Percentiles rank a stretch among this genome's conserved stretches.
phyloP scores from a whole-genome alignment of 1,140 invertebrate genomes.

The Idris sp. region DNA sequence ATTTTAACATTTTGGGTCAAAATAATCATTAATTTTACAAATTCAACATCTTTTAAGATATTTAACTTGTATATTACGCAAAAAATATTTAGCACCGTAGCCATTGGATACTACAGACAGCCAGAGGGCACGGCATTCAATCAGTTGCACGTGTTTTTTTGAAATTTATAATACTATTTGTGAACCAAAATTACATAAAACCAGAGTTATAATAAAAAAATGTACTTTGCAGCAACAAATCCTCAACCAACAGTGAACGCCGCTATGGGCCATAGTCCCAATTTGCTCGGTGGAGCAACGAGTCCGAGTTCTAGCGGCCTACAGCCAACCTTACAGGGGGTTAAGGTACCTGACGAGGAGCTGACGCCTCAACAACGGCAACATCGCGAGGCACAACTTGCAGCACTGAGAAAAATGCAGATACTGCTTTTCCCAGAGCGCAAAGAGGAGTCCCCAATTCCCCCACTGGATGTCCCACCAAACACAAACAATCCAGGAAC shows the following conservation, averaged over 20 bases:
- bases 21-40: too few species aligned
- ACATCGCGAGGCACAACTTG: slow-evolving; percentile 93
- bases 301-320: slow-evolving; percentile 79
- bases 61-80: too few species aligned
- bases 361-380: slow-evolving; percentile 96
- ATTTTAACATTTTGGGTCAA: too few species aligned
- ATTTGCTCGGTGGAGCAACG: slow-evolving; percentile 75
- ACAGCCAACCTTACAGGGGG: slow-evolving; percentile 84
- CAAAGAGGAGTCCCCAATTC: slow-evolving; percentile 74
- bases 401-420: slow-evolving; percentile 94
- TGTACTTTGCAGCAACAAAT: slow-evolving; percentile 64
- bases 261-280: slow-evolving; percentile 76
- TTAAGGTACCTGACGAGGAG: slow-evolving; percentile 97
- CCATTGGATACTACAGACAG: too few species aligned
- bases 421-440: slow-evolving; percentile 93
- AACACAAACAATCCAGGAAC: slow-evolving; percentile 70
- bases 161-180: too few species aligned
- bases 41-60: too few species aligned
- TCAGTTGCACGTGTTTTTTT: too few species aligned
- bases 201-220: background rate
- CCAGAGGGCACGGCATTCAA: too few species aligned
- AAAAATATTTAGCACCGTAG: too few species aligned
- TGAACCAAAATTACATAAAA: too few species aligned
- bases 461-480: slow-evolving; percentile 73
- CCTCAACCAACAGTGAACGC: slow-evolving; percentile 71